Evolutionary conservation across 2,797 vertebrate species (phyloP), one percentile per base, ranked within the genome.

Genomic region (Astyanax mexicanus): DNA sequence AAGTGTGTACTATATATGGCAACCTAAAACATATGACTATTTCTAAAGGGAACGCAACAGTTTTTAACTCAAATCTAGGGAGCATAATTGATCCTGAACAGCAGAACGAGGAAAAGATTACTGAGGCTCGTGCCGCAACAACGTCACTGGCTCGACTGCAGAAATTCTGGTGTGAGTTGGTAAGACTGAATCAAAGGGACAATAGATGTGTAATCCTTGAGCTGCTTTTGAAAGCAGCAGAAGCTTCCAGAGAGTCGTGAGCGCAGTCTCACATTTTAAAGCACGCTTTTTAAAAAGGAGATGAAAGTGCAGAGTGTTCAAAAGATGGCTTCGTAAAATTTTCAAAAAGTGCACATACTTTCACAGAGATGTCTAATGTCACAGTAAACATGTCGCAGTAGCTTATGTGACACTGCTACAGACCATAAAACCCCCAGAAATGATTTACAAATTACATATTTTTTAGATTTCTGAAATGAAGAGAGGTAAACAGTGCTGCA

Each of bases 121-220:
- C 15, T 45, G 42, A 29, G 1, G 61, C 15, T 27, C 57, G 35
- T 11, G 4, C 21, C 11, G 52, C 37, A 69, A 11, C 44, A 60
- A 23, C 21, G 27, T 25, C n/a, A 42, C 21, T 38, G 8, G 37
- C 19, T 66, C 52, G 47, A 37, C 21, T 47, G 49, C 49, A 67
- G 51, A 51, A 57, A 69, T 44, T 35, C 38, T 51, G 47, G 25
- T 29, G 7, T 47, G 23, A 6, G 11, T 57, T n/a, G 49, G 13
- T 64, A 27, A 25, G 54, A 29, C 25, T 23, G 19, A 32, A 32
- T 72, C 21, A 67, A 72, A 65, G 32, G 51, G 19, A 58, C n/a
- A 68, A 25, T 19, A 23, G 55, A 42, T 11, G 60, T 6, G 13
- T 72, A 52, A 66, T 78, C 69, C 68, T 57, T 19, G 32, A 67